Evolutionary conservation across 2,888 invertebrate genomes (phyloP).

Genomic region (Dione vanillae): DNA sequence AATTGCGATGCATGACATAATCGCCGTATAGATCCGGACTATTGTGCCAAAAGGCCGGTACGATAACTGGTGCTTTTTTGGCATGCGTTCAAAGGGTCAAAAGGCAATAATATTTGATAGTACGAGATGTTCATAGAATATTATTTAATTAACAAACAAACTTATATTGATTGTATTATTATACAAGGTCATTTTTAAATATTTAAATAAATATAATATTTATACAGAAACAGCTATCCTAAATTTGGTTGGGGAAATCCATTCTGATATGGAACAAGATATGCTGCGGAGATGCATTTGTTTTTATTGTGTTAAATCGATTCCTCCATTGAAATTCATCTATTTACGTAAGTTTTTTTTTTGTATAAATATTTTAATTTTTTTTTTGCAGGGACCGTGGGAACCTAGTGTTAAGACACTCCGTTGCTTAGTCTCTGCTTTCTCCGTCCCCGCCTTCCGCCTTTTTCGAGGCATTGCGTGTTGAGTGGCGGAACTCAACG

Average conservation of each 20-base stretch:
- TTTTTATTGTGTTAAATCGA: background rate
- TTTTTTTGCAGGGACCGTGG: too few species aligned
- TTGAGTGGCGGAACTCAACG: too few species aligned
- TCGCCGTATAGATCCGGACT: conserved; percentile 77
- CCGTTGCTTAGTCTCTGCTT: too few species aligned
- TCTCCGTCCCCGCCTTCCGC: too few species aligned
- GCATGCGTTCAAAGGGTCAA: conserved; percentile 77
- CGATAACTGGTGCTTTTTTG: conserved; percentile 70
- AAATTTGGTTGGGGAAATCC: background rate
- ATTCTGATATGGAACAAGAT: background rate
- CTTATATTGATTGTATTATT: background rate
- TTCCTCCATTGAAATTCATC: too few species aligned
- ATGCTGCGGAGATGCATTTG: background rate
- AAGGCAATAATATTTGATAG: conserved; percentile 69
- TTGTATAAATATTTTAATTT: too few species aligned
- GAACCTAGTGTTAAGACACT: too few species aligned
- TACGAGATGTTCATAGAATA: conserved; percentile 1
- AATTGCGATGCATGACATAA: conserved; percentile 80
- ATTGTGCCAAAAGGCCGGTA: conserved; percentile 73
- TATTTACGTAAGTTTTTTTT: too few species aligned
- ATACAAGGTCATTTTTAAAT: conserved; percentile 2
- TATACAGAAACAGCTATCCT: background rate
- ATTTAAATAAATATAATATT: background rate
- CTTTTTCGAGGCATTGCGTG: too few species aligned
- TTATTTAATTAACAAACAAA: background rate